Evolutionary conservation across 2,797 vertebrate species (phyloP).

Genomic region (Potorous gilbertii): DNA sequence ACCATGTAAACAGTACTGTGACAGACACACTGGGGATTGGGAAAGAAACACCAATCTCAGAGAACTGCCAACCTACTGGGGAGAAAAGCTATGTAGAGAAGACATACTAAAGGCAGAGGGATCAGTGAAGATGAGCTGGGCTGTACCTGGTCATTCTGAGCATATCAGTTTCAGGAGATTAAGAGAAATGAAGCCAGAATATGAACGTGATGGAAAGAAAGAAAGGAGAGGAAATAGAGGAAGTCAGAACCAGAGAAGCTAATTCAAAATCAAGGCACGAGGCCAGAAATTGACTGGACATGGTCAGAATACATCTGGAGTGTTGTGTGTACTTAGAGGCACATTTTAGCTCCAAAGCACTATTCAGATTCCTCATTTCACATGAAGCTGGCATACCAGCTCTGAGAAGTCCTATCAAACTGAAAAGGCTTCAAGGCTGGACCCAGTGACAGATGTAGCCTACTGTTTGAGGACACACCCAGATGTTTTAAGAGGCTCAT

Average conservation of each 20-base stretch:
- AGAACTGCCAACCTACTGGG: not conserved
- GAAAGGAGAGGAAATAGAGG: not conserved
- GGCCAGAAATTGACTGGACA: not conserved
- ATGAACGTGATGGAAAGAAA: not conserved
- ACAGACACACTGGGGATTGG: not conserved
- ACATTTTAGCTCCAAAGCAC: not conserved
- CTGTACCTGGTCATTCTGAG: not conserved
- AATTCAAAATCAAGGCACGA: not conserved
- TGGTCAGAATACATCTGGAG: not conserved
- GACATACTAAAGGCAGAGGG: not conserved
- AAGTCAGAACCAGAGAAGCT: not conserved
- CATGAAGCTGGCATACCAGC: not conserved
- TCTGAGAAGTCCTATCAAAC: not conserved
- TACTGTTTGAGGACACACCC: not conserved
- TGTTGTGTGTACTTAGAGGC: not conserved
- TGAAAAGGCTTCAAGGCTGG: not conserved
- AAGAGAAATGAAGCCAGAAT: not conserved
- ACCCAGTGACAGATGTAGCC: not conserved
- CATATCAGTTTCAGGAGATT: no score
- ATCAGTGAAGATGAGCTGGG: not conserved
- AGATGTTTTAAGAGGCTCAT: not conserved
- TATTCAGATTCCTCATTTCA: not conserved
- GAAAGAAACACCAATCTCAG: not conserved
- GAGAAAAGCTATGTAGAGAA: constrained; percentile 2
- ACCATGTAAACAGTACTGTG: not conserved